Conservation (phyloP, 2,113 vertebrate species). For the Motacilla alba region DNA sequence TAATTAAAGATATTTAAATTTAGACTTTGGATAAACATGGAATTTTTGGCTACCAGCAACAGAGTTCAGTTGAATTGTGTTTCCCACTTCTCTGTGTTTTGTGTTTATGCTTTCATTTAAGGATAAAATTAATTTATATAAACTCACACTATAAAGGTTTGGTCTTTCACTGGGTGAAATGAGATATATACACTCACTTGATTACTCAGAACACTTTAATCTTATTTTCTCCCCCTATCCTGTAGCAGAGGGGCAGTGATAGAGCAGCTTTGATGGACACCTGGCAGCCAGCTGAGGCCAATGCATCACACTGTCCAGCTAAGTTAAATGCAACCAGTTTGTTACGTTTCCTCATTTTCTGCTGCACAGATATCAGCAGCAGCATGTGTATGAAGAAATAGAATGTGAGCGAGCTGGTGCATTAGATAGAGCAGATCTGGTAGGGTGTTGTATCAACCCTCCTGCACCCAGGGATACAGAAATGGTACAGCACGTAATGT, state of each 20-base stretch:
- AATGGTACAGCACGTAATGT: neutral
- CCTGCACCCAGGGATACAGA: neutral
- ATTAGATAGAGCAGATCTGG: neutral
- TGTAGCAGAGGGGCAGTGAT: neutral
- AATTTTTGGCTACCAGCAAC: neutral
- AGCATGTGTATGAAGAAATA: neutral
- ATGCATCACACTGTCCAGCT: too few species aligned
- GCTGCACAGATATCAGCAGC: neutral
- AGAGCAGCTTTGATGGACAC: neutral
- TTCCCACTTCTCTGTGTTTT: neutral
- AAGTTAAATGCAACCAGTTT: neutral
- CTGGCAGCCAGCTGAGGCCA: rapidly evolving
- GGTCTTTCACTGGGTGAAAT: neutral
- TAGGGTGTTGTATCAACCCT: neutral
- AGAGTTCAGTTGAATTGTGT: neutral
- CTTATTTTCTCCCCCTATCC: neutral
- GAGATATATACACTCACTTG: neutral
- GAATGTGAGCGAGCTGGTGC: neutral
- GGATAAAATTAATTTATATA: neutral
- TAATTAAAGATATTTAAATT: neutral
- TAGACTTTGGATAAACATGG: neutral
- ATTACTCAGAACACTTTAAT: neutral
- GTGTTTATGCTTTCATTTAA: neutral
- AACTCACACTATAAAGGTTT: neutral
- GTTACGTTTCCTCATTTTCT: neutral